Evolutionary conservation across 2,797 vertebrate species (phyloP), one percentile per base, ranked within the genome.

Genomic region (Bufotes viridis): DNA sequence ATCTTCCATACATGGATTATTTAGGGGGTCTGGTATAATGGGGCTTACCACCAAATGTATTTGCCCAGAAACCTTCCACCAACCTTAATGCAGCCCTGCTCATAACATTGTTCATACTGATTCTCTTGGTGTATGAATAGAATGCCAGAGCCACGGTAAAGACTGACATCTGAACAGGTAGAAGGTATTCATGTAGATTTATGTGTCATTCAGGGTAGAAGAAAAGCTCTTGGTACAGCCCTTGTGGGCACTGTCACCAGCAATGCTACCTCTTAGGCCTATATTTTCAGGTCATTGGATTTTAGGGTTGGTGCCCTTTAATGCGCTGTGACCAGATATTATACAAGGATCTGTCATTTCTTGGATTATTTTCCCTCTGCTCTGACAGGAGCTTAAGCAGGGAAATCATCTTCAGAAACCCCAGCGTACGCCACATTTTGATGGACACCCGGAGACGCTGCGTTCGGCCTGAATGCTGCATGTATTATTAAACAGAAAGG

Each of bases 401-500:
- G 1, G 1, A 51, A 24, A 51, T 34, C n/a, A 11, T 61, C 11
- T 79, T 55, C n/a, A 63, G 42, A 78, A 22, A 17, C 69, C 74
- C 70, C 61, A 0, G 0, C 18, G 22, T 86, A 78, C 69, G 83
- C 42, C 42, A 84, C 58, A 2, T 2, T 90, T 90, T 90, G 89
- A 91, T 11, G 75, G 91, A 90, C 78, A 69, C 14, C 1, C 10
- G 0, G 0, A 60, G 86, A 86, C 1, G 57, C 84, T 67, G 78
- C 87, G 87, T 86, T 90, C 89, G 0, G 86, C 91, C 91, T 90
- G 88, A 24, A 69, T 5, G 53, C 87, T 75, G 0, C 1, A 87
- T 90, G 79, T 90, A 84, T 90, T 90, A 92, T 92, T 91, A 88
- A 92, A 63, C 42, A 11, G 53, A 78, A 84, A 29, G 8, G 15